Conservation (phyloP, 2,888 invertebrate genomes). For the Cosmorhoe ocellata region DNA sequence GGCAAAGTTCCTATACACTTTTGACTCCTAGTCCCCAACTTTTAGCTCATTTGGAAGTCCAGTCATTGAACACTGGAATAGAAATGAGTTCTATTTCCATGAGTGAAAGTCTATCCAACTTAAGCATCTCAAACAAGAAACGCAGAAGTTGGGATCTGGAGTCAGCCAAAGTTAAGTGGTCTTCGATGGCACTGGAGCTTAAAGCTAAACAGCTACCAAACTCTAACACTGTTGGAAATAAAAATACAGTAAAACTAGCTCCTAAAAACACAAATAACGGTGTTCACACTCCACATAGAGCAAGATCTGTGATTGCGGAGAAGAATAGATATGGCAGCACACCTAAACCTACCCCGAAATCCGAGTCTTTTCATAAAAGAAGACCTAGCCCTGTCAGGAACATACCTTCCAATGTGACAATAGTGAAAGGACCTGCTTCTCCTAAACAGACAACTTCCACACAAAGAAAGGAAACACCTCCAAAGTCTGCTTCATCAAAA, state of each 20-base stretch:
- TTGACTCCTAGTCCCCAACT: slow-evolving; percentile 90
- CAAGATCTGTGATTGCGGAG: slow-evolving; percentile 45
- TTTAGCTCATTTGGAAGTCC: slow-evolving; percentile 83
- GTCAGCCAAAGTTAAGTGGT: slow-evolving; percentile 77
- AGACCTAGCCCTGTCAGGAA: slow-evolving; percentile 49
- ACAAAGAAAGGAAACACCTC: slow-evolving; percentile 29
- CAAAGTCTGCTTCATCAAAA: slow-evolving; percentile 19
- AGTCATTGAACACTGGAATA: slow-evolving; percentile 69
- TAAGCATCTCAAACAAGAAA: slow-evolving; percentile 58
- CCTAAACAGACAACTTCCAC: slow-evolving; percentile 25
- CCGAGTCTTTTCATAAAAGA: slow-evolving; percentile 51
- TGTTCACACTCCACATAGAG: slow-evolving; percentile 35
- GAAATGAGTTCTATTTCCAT: slow-evolving; percentile 76
- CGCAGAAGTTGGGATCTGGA: slow-evolving; percentile 75
- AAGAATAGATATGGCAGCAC: slow-evolving; percentile 40
- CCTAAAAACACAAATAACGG: slow-evolving; percentile 35
- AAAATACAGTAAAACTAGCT: slow-evolving; percentile 26
- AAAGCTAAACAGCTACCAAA: slow-evolving; percentile 47
- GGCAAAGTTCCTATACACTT: slow-evolving; percentile 91
- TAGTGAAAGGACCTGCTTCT: slow-evolving; percentile 38
- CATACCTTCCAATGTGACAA: slow-evolving; percentile 34
- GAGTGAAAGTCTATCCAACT: slow-evolving; percentile 72
- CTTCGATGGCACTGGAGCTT: slow-evolving; percentile 72
- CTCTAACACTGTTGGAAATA: slow-evolving; percentile 28
- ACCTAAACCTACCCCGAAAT: slow-evolving; percentile 46